Evolutionary conservation across 2,888 invertebrate species (phyloP).

Genomic region (Drosophila mimetica): DNA sequence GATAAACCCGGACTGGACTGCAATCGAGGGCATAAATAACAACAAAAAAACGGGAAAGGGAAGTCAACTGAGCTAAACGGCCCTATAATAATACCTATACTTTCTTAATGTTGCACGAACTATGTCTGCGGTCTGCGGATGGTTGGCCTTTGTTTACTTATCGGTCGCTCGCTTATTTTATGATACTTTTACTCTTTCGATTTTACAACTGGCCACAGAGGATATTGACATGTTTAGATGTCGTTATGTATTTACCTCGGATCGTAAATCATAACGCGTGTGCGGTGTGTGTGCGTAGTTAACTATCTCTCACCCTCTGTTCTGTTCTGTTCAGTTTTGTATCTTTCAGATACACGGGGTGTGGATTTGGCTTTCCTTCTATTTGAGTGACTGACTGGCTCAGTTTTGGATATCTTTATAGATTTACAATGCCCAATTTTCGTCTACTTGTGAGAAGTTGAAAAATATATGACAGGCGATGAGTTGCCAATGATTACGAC

Average conservation of each 20-base stretch:
- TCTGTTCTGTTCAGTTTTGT: neutral
- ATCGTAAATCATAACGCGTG: conserved; percentile 79
- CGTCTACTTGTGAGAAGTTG: conserved; percentile 79
- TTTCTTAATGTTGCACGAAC: conserved; percentile 43
- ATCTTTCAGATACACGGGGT: conserved; percentile 64
- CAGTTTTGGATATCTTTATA: conserved; percentile 69
- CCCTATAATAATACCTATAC: conserved; percentile 8
- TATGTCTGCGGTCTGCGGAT: conserved; percentile 37
- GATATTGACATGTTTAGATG: conserved; percentile 79
- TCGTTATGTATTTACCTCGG: conserved; percentile 77
- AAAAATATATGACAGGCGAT: conserved; percentile 76
- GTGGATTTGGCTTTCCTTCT: conserved; percentile 22
- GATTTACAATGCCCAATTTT: conserved; percentile 80
- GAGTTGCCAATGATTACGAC: conserved; percentile 80
- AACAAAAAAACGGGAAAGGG: conserved; percentile 8
- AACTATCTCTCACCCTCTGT: conserved; percentile 25
- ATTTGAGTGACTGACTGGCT: conserved; percentile 32
- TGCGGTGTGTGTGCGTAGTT: conserved; percentile 41
- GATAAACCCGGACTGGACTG: conserved; percentile 19
- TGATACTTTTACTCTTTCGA: conserved; percentile 78
- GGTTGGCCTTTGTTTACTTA: conserved; percentile 61
- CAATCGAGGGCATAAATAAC: conserved; percentile 32
- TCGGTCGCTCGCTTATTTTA: conserved; percentile 65
- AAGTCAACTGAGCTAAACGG: neutral
- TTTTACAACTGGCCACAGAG: conserved; percentile 69